phyloP scores from a whole-genome alignment of 2,113 vertebrate species.

The Telmatochromis brachygnathus region DNA sequence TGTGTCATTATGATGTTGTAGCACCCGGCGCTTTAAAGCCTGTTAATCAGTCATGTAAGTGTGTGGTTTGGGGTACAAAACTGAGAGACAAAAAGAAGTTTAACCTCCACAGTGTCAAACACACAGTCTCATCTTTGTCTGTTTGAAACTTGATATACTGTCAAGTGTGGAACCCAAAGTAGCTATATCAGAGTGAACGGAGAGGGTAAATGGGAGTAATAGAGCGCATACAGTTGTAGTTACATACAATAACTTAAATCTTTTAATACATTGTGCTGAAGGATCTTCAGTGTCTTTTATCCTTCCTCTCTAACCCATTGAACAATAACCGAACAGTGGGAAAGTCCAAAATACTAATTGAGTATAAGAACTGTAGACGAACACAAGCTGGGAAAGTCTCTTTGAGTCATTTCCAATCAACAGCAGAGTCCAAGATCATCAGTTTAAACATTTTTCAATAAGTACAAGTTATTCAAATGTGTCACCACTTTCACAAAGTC shows the following conservation, averaged over 20 bases:
- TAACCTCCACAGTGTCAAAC: slow-evolving; percentile 1
- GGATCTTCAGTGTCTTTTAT: background rate
- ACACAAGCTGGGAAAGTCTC: background rate
- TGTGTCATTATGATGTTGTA: background rate
- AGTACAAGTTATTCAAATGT: background rate
- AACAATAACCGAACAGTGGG: background rate
- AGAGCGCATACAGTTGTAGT: background rate
- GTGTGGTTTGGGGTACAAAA: background rate
- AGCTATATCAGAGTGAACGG: background rate
- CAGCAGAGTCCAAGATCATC: background rate
- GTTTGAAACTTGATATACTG: background rate
- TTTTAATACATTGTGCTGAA: background rate
- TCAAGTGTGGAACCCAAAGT: background rate
- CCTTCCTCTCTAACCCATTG: background rate
- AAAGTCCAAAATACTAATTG: background rate
- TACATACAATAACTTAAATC: background rate
- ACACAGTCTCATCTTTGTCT: background rate
- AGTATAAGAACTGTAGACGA: background rate
- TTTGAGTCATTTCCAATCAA: background rate
- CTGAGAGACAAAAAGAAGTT: background rate
- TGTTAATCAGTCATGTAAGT: slow-evolving; percentile 3
- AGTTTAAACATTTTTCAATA: background rate
- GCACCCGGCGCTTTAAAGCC: background rate
- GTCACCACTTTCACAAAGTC: background rate
- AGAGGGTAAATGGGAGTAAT: background rate